Percentiles rank a stretch among this genome's conserved stretches.
phyloP scores from a whole-genome alignment of 2,113 vertebrate species.

The Patagioenas fasciata region DNA sequence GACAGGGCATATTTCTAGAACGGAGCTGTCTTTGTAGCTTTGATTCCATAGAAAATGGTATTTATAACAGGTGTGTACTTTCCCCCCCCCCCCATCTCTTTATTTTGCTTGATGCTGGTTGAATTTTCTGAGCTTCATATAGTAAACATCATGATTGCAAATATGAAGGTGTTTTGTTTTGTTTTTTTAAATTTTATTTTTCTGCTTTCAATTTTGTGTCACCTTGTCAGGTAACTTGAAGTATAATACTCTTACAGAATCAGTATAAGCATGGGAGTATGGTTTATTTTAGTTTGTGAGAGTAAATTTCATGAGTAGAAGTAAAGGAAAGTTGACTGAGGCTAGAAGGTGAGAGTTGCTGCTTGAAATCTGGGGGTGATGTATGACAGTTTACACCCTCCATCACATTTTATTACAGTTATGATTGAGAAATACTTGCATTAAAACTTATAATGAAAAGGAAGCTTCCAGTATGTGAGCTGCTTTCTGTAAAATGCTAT shows the following conservation, averaged over 20 bases:
- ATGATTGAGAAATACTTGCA: neutral
- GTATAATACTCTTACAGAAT: neutral
- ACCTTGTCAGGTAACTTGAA: neutral
- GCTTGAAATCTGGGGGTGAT: neutral
- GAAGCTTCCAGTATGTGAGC: neutral
- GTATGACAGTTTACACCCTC: neutral
- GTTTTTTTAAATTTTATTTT: neutral
- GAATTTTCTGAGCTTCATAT: neutral
- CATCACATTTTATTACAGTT: neutral
- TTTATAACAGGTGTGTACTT: neutral
- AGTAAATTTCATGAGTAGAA: neutral
- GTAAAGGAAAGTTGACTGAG: neutral
- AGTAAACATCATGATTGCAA: neutral
- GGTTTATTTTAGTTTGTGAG: neutral
- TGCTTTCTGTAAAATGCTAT: neutral
- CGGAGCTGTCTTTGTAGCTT: neutral
- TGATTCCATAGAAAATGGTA: neutral
- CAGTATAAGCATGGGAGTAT: neutral
- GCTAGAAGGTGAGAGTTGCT: neutral
- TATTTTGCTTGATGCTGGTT: neutral
- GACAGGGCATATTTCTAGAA: neutral
- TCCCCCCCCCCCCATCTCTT: accelerated
- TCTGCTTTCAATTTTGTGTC: neutral
- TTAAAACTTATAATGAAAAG: neutral
- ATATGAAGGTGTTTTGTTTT: accelerated